Base-by-base conservation (phyloP, 2,888 invertebrate species). In the Pinctada fucata region DNA sequence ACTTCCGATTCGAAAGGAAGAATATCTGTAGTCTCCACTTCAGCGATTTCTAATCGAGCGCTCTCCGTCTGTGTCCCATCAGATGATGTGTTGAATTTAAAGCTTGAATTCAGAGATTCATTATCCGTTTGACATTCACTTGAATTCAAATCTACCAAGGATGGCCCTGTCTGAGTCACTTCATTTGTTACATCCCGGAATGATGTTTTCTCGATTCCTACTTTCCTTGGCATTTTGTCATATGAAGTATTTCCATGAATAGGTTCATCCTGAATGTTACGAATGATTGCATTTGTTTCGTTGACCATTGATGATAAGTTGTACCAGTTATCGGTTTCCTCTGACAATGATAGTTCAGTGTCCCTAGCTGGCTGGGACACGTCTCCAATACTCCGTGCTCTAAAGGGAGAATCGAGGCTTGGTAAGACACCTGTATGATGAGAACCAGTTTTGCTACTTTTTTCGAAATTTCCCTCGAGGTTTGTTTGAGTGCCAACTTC, bases 291-390 rank as follows among this genome's bases (percentile, higher is more conserved):
- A 10, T 85, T 88, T 16, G 86, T 87, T 80, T 89, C 88, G 51
- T 85, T 70, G 82, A 88, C 86, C n/a, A 88, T 75, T 48, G 85
- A 83, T 45, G 87, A 86, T 73, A 89, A 76, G 52, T 85, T 83
- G 13, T 84, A 82, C 87, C 87, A 88, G 78, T 83, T 86, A 50
- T 81, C 73, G 51, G 85, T 78, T 49, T 80, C 83, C 58, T 87
- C 85, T 65, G 87, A 84, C 47, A 84, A 78, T 50, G 81, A 79
- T 45, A 81, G 75, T 47, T 75, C 64, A 49, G 82, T 78, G n/a
- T 52, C 69, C 48, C 63, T 75, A 49, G 71, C 64, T 4, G 76
- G 81, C 51, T 80, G 76, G 48, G 79, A 79, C 73, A 83, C 78
- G 64, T 82, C 83, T 0, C 79, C 82, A 72, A 83, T 80, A 71